Conservation (phyloP, 2,797 vertebrate genomes). For the Macropus fuliginosus region DNA sequence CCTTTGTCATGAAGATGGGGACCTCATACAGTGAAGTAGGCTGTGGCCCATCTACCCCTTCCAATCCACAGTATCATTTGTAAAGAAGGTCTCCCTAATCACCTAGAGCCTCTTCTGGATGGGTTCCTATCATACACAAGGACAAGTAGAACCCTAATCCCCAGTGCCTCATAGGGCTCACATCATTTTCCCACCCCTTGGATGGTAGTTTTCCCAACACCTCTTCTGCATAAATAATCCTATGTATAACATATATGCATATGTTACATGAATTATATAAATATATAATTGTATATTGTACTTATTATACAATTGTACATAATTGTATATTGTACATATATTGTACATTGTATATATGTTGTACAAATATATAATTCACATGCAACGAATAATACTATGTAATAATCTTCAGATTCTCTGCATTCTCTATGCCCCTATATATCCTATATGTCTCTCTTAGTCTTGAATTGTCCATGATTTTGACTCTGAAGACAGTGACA, state of each 20-base stretch:
- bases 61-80: neutral
- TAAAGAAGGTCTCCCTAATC: neutral
- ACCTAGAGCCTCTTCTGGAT: neutral
- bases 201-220: neutral
- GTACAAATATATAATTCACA: neutral
- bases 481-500: neutral
- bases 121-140: neutral
- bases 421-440: neutral
- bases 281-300: no score
- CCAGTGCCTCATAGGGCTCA: neutral
- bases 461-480: neutral
- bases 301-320: no score
- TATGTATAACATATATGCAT: neutral
- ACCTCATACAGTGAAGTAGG: neutral
- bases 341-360: neutral
- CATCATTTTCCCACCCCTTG: neutral
- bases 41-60: neutral
- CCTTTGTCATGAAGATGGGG: neutral
- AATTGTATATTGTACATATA: no score
- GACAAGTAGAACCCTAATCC: neutral
- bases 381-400: neutral
- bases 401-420: neutral
- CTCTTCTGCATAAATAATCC: neutral
- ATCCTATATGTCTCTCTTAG: neutral
- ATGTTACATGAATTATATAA: neutral